Evolutionary conservation across 2,113 vertebrate genomes (phyloP), one percentile per base, ranked within the genome.

Genomic region (Ceratotherium simum): DNA sequence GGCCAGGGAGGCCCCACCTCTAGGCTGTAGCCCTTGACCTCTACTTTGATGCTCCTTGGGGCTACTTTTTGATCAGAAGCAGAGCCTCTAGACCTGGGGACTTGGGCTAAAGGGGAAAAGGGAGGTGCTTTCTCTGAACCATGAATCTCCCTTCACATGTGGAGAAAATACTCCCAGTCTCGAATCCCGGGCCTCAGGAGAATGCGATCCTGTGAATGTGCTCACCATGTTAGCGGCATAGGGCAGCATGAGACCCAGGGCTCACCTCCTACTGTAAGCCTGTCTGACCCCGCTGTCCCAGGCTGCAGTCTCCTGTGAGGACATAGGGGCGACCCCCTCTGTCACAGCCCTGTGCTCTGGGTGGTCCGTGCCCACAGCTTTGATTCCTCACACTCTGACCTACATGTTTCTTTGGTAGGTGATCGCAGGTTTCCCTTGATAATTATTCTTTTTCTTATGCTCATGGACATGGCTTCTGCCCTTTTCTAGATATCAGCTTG

Each of bases 241-340:
- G 39, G 39, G 27, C 20, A 13, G 27, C 25, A 3, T 14, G 56
- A n/a, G 20, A 36, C 8, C 13, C 33, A 1, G 29, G 48, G 31
- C 5, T 62, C 10, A 23, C 39, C 10, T 78, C 73, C 31, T 64
- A 48, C 23, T 67, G 23, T n/a, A 8, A 56, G 31, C 31, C 33
- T 4, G 0, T 33, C 51, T 31, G 17, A 12, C 10, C 9, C 64
- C 5, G 6, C 13, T 0, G 0, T 48, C 46, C 46, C 4, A 4
- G 2, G 4, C 33, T 39, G 25, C 6, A 25, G 18, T 23, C 46
- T 36, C 42, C 64, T 48, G 18, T 6, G 60, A 56, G 72, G 21
- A 25, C 2, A 1, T 7, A 56, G 58, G 21, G 31, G 0, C 0
- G 3, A 18, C 46, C 48, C 0, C 5, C n/a, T 69, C 18, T 2